Evolutionary conservation across 1,140 invertebrate species (phyloP).

Genomic region (Drosophila orosa): DNA sequence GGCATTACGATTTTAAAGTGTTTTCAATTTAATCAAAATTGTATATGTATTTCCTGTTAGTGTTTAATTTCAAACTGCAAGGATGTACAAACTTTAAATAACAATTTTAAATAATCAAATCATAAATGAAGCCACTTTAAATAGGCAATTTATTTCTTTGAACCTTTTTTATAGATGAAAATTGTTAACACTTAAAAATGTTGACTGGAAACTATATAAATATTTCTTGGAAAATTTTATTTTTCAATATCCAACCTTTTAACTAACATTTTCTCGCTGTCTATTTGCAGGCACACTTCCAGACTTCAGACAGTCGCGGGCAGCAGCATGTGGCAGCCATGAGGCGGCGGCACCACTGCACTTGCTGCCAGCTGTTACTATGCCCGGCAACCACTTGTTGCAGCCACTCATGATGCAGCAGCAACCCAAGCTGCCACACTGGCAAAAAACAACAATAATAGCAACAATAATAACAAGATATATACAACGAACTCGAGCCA

Average conservation of each 20-base stretch:
- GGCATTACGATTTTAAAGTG: no score
- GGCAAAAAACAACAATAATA: constrained; percentile 14
- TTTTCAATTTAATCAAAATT: no score
- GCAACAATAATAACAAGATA: constrained; percentile 5
- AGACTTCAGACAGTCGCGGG: neutral
- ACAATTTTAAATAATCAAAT: no score
- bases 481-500: constrained; percentile 62
- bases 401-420: constrained; percentile 63
- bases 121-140: no score
- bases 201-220: no score
- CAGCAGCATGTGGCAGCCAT: constrained; percentile 60
- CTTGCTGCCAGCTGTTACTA: constrained; percentile 49
- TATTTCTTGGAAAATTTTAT: no score
- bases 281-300: neutral
- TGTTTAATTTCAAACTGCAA: no score
- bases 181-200: neutral
- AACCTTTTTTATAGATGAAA: neutral
- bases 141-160: no score
- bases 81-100: no score
- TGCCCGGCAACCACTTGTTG: constrained; percentile 70
- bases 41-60: no score
- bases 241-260: neutral
- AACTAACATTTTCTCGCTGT: neutral
- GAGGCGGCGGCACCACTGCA: constrained; percentile 49
- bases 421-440: constrained; percentile 12